Conservation (phyloP, 1,140 invertebrate species). For the Pachypeltis micranthus region DNA sequence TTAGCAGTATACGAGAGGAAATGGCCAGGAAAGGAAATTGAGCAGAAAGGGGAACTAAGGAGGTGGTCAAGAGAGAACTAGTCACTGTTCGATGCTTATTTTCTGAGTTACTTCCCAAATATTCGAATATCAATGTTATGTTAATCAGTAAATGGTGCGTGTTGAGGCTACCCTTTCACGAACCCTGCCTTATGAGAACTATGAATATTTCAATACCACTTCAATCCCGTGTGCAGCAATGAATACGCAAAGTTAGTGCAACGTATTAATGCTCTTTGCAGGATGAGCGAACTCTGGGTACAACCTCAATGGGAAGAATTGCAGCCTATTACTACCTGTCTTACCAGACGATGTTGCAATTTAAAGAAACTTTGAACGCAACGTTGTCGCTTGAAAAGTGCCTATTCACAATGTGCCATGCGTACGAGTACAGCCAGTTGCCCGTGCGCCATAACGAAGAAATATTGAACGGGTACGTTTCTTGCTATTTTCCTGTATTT, state of each 20-base stretch:
- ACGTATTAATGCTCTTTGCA: no score
- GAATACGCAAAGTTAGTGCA: no score
- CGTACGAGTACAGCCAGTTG: constrained; percentile 83
- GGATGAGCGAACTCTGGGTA: constrained; percentile 54
- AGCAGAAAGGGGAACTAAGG: no score
- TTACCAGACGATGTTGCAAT: constrained; percentile 78
- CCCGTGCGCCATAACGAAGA: constrained; percentile 99
- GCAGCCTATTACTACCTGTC: constrained; percentile 96
- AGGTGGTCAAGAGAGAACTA: no score
- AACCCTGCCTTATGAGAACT: no score
- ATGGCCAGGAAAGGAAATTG: no score
- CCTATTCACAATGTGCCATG: constrained; percentile 67
- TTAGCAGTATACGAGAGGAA: no score
- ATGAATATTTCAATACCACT: not conserved
- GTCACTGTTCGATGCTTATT: no score
- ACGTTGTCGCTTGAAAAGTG: constrained; percentile 60
- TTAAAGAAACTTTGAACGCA: constrained; percentile 53
- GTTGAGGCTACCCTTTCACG: no score
- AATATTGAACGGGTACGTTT: constrained; percentile 74
- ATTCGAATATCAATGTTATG: not conserved
- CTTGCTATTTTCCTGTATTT: no score
- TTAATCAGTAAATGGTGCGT: no score
- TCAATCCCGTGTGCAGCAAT: no score
- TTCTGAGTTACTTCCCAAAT: not conserved
- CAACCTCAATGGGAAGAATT: constrained; percentile 85